phyloP scores from a whole-genome alignment of 2,113 vertebrate genomes.

The Anguilla rostrata region DNA sequence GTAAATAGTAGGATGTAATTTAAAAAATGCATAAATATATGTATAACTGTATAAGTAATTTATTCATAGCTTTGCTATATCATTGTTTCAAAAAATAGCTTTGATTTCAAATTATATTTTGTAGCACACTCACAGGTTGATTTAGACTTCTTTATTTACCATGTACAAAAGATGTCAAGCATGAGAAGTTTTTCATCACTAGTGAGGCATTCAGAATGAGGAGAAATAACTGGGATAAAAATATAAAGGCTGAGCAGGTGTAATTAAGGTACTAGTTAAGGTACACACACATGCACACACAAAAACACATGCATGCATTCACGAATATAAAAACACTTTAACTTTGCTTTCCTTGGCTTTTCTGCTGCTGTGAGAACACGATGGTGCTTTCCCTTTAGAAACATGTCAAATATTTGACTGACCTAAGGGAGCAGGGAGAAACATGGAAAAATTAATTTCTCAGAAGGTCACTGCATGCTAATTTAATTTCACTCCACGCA shows the following conservation, averaged over 20 bases:
- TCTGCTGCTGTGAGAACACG: constrained; percentile 55
- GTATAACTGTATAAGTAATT: no score
- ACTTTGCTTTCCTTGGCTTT: constrained; percentile 59
- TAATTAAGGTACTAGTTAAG: constrained; percentile 30
- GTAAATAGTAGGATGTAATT: no score
- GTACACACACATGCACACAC: constrained; percentile 50
- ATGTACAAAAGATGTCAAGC: not conserved
- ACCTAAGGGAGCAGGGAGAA: not conserved
- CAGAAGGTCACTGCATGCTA: constrained; percentile 55
- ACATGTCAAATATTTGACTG: not conserved
- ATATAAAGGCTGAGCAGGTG: not conserved
- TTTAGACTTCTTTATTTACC: not conserved
- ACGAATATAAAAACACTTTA: constrained; percentile 53
- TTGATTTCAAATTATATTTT: not conserved
- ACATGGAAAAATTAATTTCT: not conserved
- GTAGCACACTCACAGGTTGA: not conserved
- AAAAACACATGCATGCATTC: constrained; percentile 48
- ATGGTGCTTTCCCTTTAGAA: constrained; percentile 27
- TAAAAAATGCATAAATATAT: no score
- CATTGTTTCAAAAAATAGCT: no score
- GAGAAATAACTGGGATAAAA: not conserved
- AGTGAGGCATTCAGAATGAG: no score
- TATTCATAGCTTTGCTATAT: no score
- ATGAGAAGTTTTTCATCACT: no score
- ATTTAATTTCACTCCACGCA: constrained; percentile 55